phyloP scores from a whole-genome alignment of 2,888 invertebrate species.

The Drosophila meridionalis region DNA sequence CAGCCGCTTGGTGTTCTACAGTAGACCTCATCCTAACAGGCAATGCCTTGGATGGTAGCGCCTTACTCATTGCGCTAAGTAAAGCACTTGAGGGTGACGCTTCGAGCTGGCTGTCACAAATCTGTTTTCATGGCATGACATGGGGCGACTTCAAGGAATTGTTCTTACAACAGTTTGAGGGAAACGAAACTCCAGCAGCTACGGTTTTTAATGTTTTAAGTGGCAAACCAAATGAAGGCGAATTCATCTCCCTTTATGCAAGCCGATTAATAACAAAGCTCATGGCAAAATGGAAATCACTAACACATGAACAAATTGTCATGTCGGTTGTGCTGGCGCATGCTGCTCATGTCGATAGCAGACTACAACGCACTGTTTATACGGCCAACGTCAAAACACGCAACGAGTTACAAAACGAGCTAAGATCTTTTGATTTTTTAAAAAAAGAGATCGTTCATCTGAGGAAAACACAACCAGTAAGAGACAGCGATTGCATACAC shows the following conservation, averaged over 20 bases:
- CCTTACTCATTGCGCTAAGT: neutral
- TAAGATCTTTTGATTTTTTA: too few relatives aligned
- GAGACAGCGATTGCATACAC: neutral
- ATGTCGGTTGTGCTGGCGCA: neutral
- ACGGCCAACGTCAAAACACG: neutral
- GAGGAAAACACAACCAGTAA: too few relatives aligned
- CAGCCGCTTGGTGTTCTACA: neutral
- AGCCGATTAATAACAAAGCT: too few relatives aligned
- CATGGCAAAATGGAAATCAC: too few relatives aligned
- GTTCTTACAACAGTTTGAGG: too few relatives aligned
- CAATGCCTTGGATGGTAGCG: constrained; percentile 8
- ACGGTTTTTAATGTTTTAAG: neutral
- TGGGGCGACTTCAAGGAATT: neutral
- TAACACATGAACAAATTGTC: too few relatives aligned
- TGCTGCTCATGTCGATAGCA: too few relatives aligned
- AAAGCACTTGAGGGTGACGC: neutral
- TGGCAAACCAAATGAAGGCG: neutral
- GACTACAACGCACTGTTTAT: too few relatives aligned
- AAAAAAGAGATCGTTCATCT: too few relatives aligned
- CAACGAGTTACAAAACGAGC: too few relatives aligned
- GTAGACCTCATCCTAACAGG: too few relatives aligned
- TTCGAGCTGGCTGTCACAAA: neutral
- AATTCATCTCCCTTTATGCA: neutral
- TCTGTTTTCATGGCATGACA: neutral
- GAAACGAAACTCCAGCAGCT: neutral